phyloP scores from a whole-genome alignment of 2,888 invertebrate species.

The Nemoura dubitans region DNA sequence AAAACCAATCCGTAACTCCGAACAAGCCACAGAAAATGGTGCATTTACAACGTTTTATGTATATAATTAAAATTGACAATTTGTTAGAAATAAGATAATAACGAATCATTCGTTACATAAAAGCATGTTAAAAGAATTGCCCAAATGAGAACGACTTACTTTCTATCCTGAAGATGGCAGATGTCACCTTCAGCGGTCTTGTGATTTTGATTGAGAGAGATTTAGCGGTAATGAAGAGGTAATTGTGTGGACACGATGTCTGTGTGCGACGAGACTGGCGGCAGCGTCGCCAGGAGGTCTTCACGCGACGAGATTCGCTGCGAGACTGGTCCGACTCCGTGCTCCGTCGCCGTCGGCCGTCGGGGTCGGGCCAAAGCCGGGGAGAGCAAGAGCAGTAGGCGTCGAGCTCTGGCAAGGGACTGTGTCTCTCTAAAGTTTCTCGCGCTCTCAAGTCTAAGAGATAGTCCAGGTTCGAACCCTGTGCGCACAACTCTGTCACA shows the following conservation, averaged over 20 bases:
- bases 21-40: too few relatives aligned
- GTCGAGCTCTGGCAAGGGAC: not conserved
- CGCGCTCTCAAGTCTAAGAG: too few relatives aligned
- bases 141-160: not conserved
- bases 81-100: too few relatives aligned
- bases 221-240: not conserved
- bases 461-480: too few relatives aligned
- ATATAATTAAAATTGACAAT: too few relatives aligned
- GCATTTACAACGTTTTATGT: too few relatives aligned
- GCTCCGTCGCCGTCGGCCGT: not conserved
- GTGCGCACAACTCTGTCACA: too few relatives aligned
- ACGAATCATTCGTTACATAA: too few relatives aligned
- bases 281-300: not conserved
- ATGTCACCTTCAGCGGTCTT: not conserved
- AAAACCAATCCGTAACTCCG: not conserved
- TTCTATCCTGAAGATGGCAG: not conserved
- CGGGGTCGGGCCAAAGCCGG: not conserved
- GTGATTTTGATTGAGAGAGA: not conserved
- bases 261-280: not conserved
- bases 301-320: not conserved
- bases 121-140: too few relatives aligned
- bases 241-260: not conserved
- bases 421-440: too few relatives aligned
- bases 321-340: not conserved
- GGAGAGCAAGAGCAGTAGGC: not conserved